Evolutionary conservation across 2,888 invertebrate genomes (phyloP).

Genomic region (Luffia ferchaultella): DNA sequence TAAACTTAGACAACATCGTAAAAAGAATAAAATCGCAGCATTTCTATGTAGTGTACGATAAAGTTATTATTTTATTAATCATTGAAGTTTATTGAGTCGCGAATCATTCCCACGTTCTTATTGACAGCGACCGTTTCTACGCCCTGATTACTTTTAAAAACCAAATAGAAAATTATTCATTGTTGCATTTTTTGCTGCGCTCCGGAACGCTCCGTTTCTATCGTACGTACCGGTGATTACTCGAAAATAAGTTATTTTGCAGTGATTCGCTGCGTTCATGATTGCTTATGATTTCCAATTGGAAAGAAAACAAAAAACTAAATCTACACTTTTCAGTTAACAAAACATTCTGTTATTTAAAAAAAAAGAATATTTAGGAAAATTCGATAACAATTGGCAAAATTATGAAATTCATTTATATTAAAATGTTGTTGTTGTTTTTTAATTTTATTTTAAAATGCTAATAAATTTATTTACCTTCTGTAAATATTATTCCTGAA

Average conservation of each 20-base stretch:
- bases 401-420: too few species aligned
- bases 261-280: not conserved
- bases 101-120: not conserved
- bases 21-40: not conserved
- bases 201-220: not conserved
- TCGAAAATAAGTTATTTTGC: not conserved
- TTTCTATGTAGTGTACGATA: not conserved
- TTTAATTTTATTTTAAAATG: too few species aligned
- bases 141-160: not conserved
- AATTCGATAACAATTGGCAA: too few species aligned
- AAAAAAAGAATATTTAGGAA: too few species aligned
- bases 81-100: not conserved
- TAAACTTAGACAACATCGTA: not conserved
- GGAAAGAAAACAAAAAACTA: too few species aligned
- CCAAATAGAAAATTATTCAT: not conserved
- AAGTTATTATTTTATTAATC: not conserved
- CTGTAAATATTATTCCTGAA: too few species aligned
- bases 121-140: not conserved
- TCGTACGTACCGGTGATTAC: not conserved
- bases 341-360: too few species aligned
- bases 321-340: too few species aligned
- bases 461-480: too few species aligned
- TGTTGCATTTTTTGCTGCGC: not conserved
- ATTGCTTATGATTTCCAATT: not conserved
- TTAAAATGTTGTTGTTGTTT: too few species aligned